phyloP scores from a whole-genome alignment of 37 sponge, comb jelly and placozoan species.

The Tethya wilhelma region DNA sequence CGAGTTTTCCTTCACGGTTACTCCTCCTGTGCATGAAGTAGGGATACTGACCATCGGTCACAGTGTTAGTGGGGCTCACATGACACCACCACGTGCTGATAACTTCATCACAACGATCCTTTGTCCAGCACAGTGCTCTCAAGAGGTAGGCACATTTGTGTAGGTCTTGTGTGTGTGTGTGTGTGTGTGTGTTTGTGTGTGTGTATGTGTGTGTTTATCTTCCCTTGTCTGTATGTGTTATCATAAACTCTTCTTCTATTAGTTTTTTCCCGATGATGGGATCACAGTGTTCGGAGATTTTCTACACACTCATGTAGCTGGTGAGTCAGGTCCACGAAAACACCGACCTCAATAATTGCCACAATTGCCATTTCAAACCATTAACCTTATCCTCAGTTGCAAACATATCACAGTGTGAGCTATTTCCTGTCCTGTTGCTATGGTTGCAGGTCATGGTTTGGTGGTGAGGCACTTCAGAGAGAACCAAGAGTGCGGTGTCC shows the following conservation, averaged over 20 bases:
- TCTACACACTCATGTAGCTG: constrained; percentile 59
- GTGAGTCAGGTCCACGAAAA: constrained; percentile 8
- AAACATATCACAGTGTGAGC: no score
- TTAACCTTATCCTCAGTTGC: no score
- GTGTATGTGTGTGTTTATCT: no score
- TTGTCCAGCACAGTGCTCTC: constrained; percentile 30
- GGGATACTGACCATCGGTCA: constrained; percentile 34
- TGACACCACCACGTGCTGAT: constrained; percentile 34
- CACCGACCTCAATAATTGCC: no score
- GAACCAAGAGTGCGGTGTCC: constrained; percentile 13
- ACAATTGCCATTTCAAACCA: no score
- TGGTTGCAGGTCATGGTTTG: constrained; percentile 37
- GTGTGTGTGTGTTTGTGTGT: background rate
- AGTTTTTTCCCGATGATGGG: constrained; percentile 38
- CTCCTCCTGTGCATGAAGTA: constrained; percentile 31
- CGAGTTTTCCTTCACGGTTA: constrained; percentile 23
- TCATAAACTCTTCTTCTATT: background rate
- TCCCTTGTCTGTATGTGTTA: background rate
- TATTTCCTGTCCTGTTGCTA: background rate
- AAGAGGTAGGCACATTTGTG: no score
- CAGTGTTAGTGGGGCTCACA: background rate
- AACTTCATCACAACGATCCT: constrained; percentile 16
- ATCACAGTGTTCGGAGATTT: constrained; percentile 43
- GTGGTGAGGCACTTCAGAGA: constrained; percentile 1
- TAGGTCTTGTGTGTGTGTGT: no score